Conservation (phyloP, 2,113 vertebrate genomes). For the Sinocyclocheilus maitianheensis region DNA sequence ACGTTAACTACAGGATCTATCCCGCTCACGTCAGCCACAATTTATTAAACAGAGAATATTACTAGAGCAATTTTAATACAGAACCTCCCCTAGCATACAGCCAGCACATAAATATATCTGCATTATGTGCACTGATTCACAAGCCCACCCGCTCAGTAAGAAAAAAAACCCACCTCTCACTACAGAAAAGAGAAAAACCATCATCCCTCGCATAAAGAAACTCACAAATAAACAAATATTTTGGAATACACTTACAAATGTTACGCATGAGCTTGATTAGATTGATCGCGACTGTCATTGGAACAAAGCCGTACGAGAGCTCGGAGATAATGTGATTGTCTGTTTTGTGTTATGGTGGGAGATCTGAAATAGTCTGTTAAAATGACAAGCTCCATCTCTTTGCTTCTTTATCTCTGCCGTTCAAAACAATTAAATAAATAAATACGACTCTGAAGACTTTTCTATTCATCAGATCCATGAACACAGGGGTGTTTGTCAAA, state of each 20-base stretch:
- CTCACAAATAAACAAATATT: conserved; percentile 31
- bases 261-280: conserved; percentile 15
- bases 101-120: conserved; percentile 70
- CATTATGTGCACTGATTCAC: conserved; percentile 56
- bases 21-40: conserved; percentile 69
- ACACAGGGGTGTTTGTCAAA: conserved; percentile 63
- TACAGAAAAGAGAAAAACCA: neutral
- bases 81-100: no score
- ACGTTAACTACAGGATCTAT: conserved; percentile 74
- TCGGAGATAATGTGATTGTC: conserved; percentile 37
- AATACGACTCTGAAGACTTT: conserved; percentile 61
- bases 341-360: conserved; percentile 36
- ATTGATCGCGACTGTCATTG: conserved; percentile 61
- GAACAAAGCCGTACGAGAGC: conserved; percentile 32
- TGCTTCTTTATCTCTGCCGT: conserved; percentile 45
- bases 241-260: conserved; percentile 14
- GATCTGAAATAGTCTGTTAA: conserved; percentile 57
- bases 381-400: conserved; percentile 64
- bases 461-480: conserved; percentile 66
- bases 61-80: conserved; percentile 70
- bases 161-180: neutral
- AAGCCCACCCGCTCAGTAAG: conserved; percentile 18
- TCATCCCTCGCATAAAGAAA: conserved; percentile 25
- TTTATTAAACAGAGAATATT: conserved; percentile 74
- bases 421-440: conserved; percentile 59